Base-by-base conservation (phyloP, 2,797 vertebrate species). In the Gadopsis marmoratus region DNA sequence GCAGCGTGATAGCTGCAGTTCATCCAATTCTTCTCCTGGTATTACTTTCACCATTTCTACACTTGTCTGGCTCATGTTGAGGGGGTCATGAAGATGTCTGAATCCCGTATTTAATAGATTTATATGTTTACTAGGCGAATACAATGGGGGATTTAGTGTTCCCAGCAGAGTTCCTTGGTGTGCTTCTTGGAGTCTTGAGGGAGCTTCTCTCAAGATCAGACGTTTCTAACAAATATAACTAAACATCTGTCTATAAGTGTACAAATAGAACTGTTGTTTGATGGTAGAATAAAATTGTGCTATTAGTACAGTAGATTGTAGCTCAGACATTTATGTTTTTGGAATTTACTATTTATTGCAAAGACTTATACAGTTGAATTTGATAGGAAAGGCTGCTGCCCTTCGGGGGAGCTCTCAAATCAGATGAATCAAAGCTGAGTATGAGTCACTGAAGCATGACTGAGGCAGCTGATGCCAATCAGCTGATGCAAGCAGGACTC, bases 401-500 rank as follows among this genome's bases (percentile, higher is more conserved):
- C 16, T 56, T 70, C 41, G 17, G 43, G 9, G 16, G 16, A 54
- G 31, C 19, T 62, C 56, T 76, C 11, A 58, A 73, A 23, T 48
- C 4, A 19, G 19, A 69, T 48, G 26, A 58, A 70, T 70, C 35
- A 48, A 31, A 48, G 33, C 39, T 62, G 56, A 61, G 56, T 60
- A 31, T 29, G 55, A 55, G 31, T 48, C 47, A 54, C 62, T 54
- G 17, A 71, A 51, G 53, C 9, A 64, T 58, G 43, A 78, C 43
- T 43, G 35, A 53, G 53, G 33, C 31, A 12, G 60, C 62, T 68
- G 68, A 81, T 76, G 21, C 13, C 23, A 67, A 59, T 77, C 74
- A 81, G 55, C 64, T 65, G 61, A 78, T 71, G 63, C 37, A 19
- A 26, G 63, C 63, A 76, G 53, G 41, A 69, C 43, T 69, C 53